A percentile compares a stretch with the other conserved stretches of the same genome.
These are phyloP conservation scores for Molanna angustata DNA, from an alignment of 2,888 invertebrate species.

Conservation along the genomic window DNA sequence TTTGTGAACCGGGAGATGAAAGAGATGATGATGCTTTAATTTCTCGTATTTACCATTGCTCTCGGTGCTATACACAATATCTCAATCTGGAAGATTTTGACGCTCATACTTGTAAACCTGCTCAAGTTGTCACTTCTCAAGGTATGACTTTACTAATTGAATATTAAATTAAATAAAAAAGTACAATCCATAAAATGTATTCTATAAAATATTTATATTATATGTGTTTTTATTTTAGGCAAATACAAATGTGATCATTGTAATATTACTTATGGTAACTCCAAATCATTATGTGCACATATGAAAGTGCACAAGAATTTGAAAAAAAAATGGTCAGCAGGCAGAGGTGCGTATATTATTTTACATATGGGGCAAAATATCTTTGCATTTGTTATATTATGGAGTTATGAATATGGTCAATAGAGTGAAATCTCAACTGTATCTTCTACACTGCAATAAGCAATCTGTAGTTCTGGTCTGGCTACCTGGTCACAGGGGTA, in stretches of 20 bases:
- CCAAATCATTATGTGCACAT: slow-evolving; percentile 59
- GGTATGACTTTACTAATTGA: background rate
- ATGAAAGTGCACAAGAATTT: slow-evolving; percentile 55
- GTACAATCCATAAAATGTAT: background rate
- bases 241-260: slow-evolving; percentile 49
- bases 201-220: background rate
- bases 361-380: too few species aligned
- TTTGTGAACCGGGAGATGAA: slow-evolving; percentile 34
- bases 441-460: too few species aligned
- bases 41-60: slow-evolving; percentile 46
- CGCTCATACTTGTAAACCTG: slow-evolving; percentile 43
- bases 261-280: slow-evolving; percentile 49
- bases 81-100: slow-evolving; percentile 45
- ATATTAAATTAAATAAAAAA: too few species aligned
- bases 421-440: too few species aligned
- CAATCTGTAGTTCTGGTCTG: too few species aligned
- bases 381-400: too few species aligned
- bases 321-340: slow-evolving; percentile 6
- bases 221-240: slow-evolving; percentile 13
- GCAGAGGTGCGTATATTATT: too few species aligned
- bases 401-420: too few species aligned
- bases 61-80: slow-evolving; percentile 48
- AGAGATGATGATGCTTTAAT: slow-evolving; percentile 30
- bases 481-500: too few species aligned
- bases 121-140: slow-evolving; percentile 10